Base-by-base conservation (phyloP, 1,140 invertebrate genomes). In the Drosophila rhopaloa region DNA sequence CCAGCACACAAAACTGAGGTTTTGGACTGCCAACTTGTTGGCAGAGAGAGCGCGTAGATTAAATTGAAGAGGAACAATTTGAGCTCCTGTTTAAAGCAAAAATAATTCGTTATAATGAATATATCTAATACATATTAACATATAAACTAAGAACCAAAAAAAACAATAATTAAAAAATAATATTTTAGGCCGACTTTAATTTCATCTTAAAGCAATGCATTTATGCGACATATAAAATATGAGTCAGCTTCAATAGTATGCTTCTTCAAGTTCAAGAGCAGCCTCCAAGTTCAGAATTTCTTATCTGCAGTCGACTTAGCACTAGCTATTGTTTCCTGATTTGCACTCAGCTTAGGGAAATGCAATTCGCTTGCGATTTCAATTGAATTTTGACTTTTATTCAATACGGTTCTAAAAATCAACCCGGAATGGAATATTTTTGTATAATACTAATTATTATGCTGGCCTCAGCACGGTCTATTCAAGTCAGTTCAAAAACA, bases 291-390 rank as follows among this genome's bases (percentile, higher is more conserved):
- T 75, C 71, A 53, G 13, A 16, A 9, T 35, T 37, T 50, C 46
- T 75, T 75, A 75, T 75, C 72, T 61, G 32, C 14, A 62, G 10
- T 8, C n/a, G 27, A 27, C 40, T 56, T 43, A 40, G 32, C 37
- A 32, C 32, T 40, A 44, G 51, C 47, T 60, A 19, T 37, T n/a
- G 16, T 19, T 75, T 75, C 71, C 72, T 63, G 46, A 75, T 44
- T 50, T 11, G 35, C 50, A 10, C 37, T 14, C 19, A 71, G 29
- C 53, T 70, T 40, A 13, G 43, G 13, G 27, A 53, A 57, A 41
- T 71, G 51, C 44, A 71, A 27, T 71, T 72, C 66, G 53, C 51
- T 50, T 57, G 38, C 37, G 29, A 59, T 76, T 76, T 76, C 72
- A 76, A 61, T 76, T 66, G 5, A 38, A 55, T 50, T 76, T 67